phyloP scores from a whole-genome alignment of 2,888 invertebrate species.

The Portevinia maculata region DNA sequence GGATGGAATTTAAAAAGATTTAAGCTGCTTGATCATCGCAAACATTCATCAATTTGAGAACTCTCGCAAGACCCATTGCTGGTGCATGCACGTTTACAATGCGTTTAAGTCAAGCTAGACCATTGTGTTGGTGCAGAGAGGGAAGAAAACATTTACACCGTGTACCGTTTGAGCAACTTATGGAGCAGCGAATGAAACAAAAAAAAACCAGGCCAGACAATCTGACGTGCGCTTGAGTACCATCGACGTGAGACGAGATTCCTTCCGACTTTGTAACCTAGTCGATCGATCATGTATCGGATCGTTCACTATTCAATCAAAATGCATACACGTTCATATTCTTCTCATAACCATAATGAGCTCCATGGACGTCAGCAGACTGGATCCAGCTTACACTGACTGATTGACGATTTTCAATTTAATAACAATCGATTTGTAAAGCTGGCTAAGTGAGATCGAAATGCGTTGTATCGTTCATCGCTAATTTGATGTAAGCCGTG shows the following conservation, averaged over 20 bases:
- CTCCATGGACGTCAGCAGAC: slow-evolving; percentile 36
- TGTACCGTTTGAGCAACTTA: slow-evolving; percentile 59
- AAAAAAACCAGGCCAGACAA: slow-evolving; percentile 70
- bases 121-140: neutral
- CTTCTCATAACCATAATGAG: slow-evolving; percentile 54
- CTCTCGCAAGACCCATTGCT: slow-evolving; percentile 38
- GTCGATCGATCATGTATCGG: slow-evolving; percentile 59
- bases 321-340: slow-evolving; percentile 61
- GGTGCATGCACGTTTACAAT: slow-evolving; percentile 10
- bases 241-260: slow-evolving; percentile 68
- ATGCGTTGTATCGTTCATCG: slow-evolving; percentile 12
- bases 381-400: slow-evolving; percentile 52
- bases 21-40: slow-evolving; percentile 52
- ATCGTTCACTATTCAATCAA: slow-evolving; percentile 70
- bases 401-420: slow-evolving; percentile 74
- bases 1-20: slow-evolving; percentile 46
- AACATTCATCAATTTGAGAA: slow-evolving; percentile 58
- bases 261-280: slow-evolving; percentile 71
- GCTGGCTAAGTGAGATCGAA: slow-evolving; percentile 35
- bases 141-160: slow-evolving; percentile 50
- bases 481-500: slow-evolving; percentile 55
- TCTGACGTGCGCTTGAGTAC: slow-evolving; percentile 65
- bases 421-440: slow-evolving; percentile 66
- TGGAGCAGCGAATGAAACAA: slow-evolving; percentile 13
- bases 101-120: slow-evolving; percentile 39